Percentiles rank a stretch among this genome's conserved stretches.
These are phyloP conservation scores for Prinia subflava DNA, from an alignment of 2,113 vertebrate genomes.

Conservation along the genomic window DNA sequence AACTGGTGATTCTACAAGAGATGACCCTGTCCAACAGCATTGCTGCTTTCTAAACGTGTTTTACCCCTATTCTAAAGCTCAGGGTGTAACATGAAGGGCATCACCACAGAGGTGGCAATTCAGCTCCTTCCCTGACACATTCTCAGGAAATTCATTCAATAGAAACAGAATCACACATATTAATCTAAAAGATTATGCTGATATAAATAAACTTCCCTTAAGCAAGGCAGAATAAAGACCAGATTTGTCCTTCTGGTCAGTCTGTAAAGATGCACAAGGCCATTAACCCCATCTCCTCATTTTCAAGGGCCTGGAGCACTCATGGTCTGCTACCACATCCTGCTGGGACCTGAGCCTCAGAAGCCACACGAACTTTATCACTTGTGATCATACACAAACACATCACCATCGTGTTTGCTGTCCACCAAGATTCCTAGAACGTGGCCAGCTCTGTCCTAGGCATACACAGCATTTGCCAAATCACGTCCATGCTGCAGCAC, in stretches of 20 bases:
- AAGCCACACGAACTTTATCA: not conserved
- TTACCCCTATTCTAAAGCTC: not conserved
- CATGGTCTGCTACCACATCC: not conserved
- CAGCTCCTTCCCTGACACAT: not conserved
- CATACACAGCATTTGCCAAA: not conserved
- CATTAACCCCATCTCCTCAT: not conserved
- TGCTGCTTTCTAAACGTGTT: not conserved
- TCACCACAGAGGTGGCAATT: not conserved
- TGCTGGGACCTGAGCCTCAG: not conserved
- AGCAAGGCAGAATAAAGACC: not conserved
- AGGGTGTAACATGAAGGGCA: not conserved
- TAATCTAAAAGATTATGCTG: not conserved
- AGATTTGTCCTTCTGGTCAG: not conserved
- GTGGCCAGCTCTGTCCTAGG: not conserved
- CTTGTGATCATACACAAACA: not conserved
- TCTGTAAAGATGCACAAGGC: not conserved
- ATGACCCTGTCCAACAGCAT: not conserved
- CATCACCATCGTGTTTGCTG: not conserved
- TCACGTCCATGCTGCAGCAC: not conserved
- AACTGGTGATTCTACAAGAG: not conserved
- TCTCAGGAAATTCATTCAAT: not conserved
- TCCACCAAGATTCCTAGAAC: not conserved
- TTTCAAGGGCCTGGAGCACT: not conserved
- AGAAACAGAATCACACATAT: not conserved
- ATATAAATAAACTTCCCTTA: not conserved